These are phyloP conservation scores for Heliconius nattereri DNA, from an alignment of 1,140 invertebrate species.

Conservation along the genomic window DNA sequence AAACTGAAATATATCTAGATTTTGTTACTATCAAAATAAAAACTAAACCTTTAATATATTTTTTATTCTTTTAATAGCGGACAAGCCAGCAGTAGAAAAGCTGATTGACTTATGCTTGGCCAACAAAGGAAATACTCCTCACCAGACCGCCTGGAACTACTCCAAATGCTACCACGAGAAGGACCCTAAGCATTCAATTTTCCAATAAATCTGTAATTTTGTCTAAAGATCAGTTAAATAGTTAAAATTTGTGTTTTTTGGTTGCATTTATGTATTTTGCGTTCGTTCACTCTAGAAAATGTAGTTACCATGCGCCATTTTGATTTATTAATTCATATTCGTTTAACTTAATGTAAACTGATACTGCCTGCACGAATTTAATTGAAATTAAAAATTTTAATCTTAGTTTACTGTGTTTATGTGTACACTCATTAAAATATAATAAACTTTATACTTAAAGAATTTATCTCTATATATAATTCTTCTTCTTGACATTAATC, in stretches of 20 bases:
- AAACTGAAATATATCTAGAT: no score
- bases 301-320: conserved; percentile 17
- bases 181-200: conserved; percentile 76
- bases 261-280: neutral
- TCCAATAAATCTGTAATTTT: conserved; percentile 58
- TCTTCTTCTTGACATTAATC: no score
- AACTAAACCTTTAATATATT: neutral
- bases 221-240: neutral
- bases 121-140: conserved; percentile 77
- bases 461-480: no score
- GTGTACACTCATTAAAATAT: no score
- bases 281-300: neutral
- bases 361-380: conserved; percentile 35
- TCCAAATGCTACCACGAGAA: conserved; percentile 82
- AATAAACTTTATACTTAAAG: no score
- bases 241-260: neutral
- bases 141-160: conserved; percentile 80
- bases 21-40: no score
- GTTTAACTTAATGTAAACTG: conserved; percentile 25
- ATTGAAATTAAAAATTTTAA: conserved; percentile 22
- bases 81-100: conserved; percentile 72
- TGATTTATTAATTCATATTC: neutral
- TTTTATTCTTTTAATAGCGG: conserved; percentile 48
- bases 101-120: conserved; percentile 74
- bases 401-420: conserved; percentile 5